Percentiles rank a stretch among this genome's conserved stretches.
These are phyloP conservation scores for Ophion slaviceki DNA, from an alignment of 2,888 invertebrate genomes.

Conservation along the genomic window DNA sequence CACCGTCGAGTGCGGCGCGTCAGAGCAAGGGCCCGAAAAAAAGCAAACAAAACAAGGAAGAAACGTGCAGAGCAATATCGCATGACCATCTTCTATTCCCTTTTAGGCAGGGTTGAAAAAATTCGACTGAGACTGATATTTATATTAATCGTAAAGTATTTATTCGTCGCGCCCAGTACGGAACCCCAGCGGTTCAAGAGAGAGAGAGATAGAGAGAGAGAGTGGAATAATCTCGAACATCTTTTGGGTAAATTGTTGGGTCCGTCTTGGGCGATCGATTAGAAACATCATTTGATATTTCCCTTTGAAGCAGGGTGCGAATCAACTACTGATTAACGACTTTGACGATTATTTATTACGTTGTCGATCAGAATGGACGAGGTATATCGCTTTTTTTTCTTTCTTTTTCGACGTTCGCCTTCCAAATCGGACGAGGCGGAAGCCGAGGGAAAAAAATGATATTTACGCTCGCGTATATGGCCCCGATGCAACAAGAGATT, in stretches of 20 bases:
- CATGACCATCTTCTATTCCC: conserved; percentile 79
- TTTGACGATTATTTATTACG: conserved; percentile 75
- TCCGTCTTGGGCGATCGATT: conserved; percentile 62
- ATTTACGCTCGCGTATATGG: conserved; percentile 64
- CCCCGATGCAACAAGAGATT: conserved; percentile 73
- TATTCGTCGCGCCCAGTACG: conserved; percentile 71
- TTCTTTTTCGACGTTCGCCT: neutral
- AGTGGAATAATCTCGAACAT: neutral
- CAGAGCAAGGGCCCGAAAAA: conserved; percentile 71
- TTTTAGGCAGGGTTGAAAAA: conserved; percentile 79
- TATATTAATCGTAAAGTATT: conserved; percentile 77
- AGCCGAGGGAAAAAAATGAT: conserved; percentile 12
- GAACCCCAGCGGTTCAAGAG: neutral
- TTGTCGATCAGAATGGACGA: conserved; percentile 65
- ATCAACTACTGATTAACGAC: conserved; percentile 72
- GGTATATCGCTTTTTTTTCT: conserved; percentile 25
- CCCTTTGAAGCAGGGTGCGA: conserved; percentile 80
- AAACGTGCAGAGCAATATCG: conserved; percentile 77
- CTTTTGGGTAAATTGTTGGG: conserved; percentile 36
- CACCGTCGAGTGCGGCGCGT: conserved; percentile 38
- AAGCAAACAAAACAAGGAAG: conserved; percentile 50
- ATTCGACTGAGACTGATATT: conserved; percentile 80
- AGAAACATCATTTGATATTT: conserved; percentile 72
- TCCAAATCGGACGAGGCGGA: conserved; percentile 2
- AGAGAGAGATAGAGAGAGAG: conserved; percentile 22